Evolutionary conservation across 2,113 vertebrate genomes (phyloP).

Genomic region (Arothron firmamentum): DNA sequence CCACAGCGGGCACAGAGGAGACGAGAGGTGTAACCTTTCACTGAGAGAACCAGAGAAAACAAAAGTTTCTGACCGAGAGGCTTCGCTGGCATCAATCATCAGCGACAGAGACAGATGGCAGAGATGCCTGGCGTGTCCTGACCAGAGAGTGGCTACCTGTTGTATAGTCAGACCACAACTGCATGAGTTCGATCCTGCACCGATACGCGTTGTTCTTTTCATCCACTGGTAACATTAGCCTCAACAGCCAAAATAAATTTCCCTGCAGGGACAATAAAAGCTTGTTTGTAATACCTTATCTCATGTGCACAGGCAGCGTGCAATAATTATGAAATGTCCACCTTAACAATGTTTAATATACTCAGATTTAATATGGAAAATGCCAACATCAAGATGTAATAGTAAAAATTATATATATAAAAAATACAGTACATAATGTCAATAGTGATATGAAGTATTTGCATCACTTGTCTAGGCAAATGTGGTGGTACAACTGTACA

Average conservation of each 20-base stretch:
- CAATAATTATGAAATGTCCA: constrained; percentile 16
- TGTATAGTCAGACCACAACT: constrained; percentile 9
- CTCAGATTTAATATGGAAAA: background rate
- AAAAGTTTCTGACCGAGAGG: constrained; percentile 20
- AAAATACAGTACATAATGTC: no score
- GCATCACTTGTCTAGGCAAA: no score
- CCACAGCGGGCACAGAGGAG: constrained; percentile 41
- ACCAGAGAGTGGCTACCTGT: constrained; percentile 4
- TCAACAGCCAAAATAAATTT: constrained; percentile 24
- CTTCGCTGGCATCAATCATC: constrained; percentile 48
- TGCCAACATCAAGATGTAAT: no score
- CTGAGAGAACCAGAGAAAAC: constrained; percentile 52
- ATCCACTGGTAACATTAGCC: background rate
- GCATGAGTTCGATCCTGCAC: constrained; percentile 11
- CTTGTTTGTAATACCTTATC: constrained; percentile 27
- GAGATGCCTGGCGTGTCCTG: constrained; percentile 1
- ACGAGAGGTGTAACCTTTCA: constrained; percentile 62
- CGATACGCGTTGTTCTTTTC: constrained; percentile 14
- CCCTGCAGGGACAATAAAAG: constrained; percentile 22
- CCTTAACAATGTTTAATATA: background rate
- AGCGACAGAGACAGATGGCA: constrained; percentile 18
- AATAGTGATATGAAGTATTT: no score
- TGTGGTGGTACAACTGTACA: no score
- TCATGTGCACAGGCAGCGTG: constrained; percentile 23
- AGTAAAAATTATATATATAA: no score